These are phyloP conservation scores for Cistogaster globosa DNA, from an alignment of 2,888 invertebrate species.

Conservation along the genomic window DNA sequence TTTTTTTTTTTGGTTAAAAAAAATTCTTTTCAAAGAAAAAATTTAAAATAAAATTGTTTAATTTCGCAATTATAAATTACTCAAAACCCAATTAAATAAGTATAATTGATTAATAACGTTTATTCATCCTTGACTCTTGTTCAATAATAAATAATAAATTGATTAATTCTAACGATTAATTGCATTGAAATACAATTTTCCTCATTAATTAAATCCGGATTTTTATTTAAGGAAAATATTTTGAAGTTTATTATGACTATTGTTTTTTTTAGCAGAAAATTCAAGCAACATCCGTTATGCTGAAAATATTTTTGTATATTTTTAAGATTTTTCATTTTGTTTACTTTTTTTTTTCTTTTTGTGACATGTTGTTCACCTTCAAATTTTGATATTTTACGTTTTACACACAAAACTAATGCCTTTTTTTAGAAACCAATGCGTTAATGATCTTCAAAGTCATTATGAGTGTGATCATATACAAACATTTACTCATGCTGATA, in stretches of 20 bases:
- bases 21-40: too few species aligned
- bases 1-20: too few species aligned
- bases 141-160: constrained; percentile 3
- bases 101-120: not conserved
- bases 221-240: constrained; percentile 41
- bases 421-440: constrained; percentile 69
- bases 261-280: constrained; percentile 34
- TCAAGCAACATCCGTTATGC: constrained; percentile 66
- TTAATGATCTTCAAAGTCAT: constrained; percentile 74
- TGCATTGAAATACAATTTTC: constrained; percentile 31
- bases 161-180: constrained; percentile 8
- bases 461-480: constrained; percentile 11
- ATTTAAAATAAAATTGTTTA: too few species aligned
- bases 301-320: constrained; percentile 40
- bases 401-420: constrained; percentile 57
- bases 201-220: constrained; percentile 45
- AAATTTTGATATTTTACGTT: constrained; percentile 38
- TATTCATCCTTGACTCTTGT: constrained; percentile 21
- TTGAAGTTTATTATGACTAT: constrained; percentile 29
- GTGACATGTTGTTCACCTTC: constrained; percentile 66
- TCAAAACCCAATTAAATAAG: not conserved
- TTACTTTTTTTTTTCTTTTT: constrained; percentile 23
- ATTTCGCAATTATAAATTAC: too few species aligned
- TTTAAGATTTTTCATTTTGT: constrained; percentile 15
- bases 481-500: not conserved